Evolutionary conservation across 1,140 invertebrate species (phyloP).

Genomic region (Latrodectus geometricus): DNA sequence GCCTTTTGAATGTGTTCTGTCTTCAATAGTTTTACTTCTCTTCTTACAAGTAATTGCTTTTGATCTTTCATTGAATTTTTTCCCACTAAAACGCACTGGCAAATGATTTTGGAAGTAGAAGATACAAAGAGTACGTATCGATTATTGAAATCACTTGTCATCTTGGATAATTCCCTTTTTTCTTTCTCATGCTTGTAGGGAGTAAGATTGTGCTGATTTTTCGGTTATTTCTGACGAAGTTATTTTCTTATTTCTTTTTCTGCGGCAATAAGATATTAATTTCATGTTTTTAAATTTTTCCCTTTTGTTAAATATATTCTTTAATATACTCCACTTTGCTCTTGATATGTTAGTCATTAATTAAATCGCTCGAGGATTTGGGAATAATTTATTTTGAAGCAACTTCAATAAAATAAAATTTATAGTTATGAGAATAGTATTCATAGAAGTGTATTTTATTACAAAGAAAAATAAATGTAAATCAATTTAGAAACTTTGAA

Average conservation of each 20-base stretch:
- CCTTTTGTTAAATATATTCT: conserved; percentile 41
- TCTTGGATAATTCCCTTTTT: conserved; percentile 29
- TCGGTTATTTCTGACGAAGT: background rate
- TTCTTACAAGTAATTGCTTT: conserved; percentile 55
- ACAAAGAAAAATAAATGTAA: too few species aligned
- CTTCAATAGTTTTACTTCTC: conserved; percentile 54
- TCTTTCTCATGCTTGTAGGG: background rate
- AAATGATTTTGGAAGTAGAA: conserved; percentile 49
- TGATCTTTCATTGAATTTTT: conserved; percentile 37
- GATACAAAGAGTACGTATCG: conserved; percentile 30
- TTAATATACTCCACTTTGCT: conserved; percentile 15
- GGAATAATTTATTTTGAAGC: too few species aligned
- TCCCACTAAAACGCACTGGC: background rate
- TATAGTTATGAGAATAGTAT: too few species aligned
- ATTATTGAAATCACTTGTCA: conserved; percentile 49
- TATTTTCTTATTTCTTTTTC: conserved; percentile 5
- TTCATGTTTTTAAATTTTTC: conserved; percentile 14
- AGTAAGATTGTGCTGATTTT: conserved; percentile 37
- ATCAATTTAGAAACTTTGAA: too few species aligned
- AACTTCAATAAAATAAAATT: too few species aligned
- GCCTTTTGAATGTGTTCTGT: conserved; percentile 37
- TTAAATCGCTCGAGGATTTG: background rate
- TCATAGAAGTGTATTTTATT: too few species aligned
- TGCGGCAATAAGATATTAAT: conserved; percentile 21
- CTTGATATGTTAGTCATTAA: background rate